These are phyloP conservation scores for Phalacrocorax aristotelis DNA, from an alignment of 2,113 vertebrate species.

Conservation along the genomic window DNA sequence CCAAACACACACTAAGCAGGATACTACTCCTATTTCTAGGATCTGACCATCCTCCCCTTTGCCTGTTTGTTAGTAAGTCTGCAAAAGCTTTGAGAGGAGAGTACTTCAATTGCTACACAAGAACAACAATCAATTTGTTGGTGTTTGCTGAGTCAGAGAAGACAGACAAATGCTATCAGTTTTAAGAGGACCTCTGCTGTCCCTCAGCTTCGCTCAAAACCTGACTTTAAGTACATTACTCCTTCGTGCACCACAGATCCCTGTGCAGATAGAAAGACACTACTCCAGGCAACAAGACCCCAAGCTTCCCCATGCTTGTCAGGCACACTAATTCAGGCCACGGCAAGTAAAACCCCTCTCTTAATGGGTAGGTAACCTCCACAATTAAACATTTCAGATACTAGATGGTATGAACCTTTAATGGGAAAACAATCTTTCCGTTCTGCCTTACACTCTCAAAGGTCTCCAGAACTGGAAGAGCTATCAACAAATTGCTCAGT, in stretches of 20 bases:
- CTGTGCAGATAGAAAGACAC: not conserved
- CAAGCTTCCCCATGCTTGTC: not conserved
- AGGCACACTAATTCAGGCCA: not conserved
- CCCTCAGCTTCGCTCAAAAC: not conserved
- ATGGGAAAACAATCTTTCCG: not conserved
- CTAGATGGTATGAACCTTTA: not conserved
- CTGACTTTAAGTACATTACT: not conserved
- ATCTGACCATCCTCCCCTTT: not conserved
- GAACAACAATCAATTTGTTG: rapidly evolving
- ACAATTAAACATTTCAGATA: not conserved
- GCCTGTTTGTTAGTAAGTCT: not conserved
- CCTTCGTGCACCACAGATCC: not conserved
- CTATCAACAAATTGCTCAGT: not conserved
- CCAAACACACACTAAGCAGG: not conserved
- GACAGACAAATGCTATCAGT: not conserved
- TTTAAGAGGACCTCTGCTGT: not conserved
- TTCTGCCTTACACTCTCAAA: not conserved
- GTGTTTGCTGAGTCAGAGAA: not conserved
- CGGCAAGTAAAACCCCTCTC: not conserved
- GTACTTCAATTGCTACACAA: not conserved
- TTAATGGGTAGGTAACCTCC: not conserved
- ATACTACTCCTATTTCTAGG: not conserved
- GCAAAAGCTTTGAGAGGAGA: not conserved
- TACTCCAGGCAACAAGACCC: not conserved
- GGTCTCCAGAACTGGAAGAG: not conserved